Percentiles rank a stretch among this genome's conserved stretches.
phyloP scores from a whole-genome alignment of 1,140 invertebrate genomes.

The Magallana angulata region DNA sequence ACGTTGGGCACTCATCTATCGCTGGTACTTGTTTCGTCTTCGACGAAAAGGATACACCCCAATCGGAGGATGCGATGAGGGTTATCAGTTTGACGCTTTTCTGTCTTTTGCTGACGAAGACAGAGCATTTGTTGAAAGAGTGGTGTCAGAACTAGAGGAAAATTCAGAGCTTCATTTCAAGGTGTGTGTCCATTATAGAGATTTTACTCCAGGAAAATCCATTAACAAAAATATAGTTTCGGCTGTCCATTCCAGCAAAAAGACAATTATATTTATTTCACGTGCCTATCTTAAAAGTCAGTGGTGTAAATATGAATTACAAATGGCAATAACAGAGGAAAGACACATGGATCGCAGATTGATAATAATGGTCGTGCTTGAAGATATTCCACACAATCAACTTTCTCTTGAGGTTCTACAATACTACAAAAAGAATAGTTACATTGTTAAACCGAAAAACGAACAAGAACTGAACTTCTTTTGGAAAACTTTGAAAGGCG shows the following conservation, averaged over 20 bases:
- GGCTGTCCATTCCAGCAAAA: slow-evolving; percentile 15
- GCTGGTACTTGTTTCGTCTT: slow-evolving; percentile 35
- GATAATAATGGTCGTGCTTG: slow-evolving; percentile 7
- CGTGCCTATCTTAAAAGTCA: slow-evolving; percentile 6
- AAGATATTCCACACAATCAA: neutral
- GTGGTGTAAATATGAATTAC: slow-evolving; percentile 37
- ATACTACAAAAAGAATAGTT: slow-evolving; percentile 13
- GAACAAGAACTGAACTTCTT: neutral
- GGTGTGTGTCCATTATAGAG: slow-evolving; percentile 5
- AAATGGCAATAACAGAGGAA: neutral
- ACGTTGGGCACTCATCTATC: slow-evolving; percentile 17
- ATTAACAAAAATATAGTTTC: slow-evolving; percentile 11
- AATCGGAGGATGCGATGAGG: neutral
- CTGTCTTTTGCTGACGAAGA: slow-evolving; percentile 30
- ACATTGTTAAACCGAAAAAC: neutral
- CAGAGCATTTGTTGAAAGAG: neutral
- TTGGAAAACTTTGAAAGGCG: slow-evolving; percentile 14
- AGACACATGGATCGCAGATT: neutral
- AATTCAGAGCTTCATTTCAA: neutral
- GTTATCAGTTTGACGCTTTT: neutral
- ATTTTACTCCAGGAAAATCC: slow-evolving; percentile 21
- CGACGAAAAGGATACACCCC: slow-evolving; percentile 14
- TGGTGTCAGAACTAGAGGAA: neutral
- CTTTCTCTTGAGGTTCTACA: neutral
- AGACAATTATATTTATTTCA: slow-evolving; percentile 21